Conservation (phyloP, 2,797 vertebrate species). For the Microctenopoma steveboyesi region DNA sequence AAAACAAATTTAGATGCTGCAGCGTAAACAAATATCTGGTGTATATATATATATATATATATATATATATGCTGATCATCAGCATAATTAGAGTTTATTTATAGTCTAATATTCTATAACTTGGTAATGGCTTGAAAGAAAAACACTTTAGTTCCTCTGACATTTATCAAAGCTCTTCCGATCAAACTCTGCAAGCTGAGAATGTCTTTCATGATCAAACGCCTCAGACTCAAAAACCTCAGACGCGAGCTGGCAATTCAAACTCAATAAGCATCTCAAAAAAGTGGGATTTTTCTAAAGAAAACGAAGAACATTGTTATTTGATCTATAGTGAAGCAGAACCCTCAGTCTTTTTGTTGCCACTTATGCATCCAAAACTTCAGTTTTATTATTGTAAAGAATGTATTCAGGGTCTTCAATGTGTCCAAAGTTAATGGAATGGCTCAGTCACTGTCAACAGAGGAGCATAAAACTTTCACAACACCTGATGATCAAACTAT, state of each 20-base stretch:
- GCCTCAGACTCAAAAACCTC: constrained; percentile 44
- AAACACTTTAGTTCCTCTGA: constrained; percentile 61
- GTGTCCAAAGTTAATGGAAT: background rate
- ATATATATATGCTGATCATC: constrained; percentile 32
- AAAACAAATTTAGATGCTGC: constrained; percentile 50
- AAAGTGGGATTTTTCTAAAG: constrained; percentile 36
- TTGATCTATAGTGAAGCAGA: constrained; percentile 33
- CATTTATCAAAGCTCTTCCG: constrained; percentile 64
- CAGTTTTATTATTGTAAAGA: background rate
- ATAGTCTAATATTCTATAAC: constrained; percentile 67
- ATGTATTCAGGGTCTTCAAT: constrained; percentile 2
- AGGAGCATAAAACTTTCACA: background rate
- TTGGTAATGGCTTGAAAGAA: constrained; percentile 62
- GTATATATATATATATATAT: no score
- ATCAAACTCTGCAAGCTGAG: constrained; percentile 52
- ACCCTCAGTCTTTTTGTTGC: background rate
- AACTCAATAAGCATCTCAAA: constrained; percentile 44
- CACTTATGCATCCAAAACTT: constrained; percentile 19
- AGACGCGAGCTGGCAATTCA: constrained; percentile 37
- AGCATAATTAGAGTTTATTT: constrained; percentile 78
- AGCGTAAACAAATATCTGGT: constrained; percentile 60
- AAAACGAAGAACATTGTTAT: constrained; percentile 30
- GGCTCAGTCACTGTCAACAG: background rate
- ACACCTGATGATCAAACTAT: background rate
- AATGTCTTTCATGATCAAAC: constrained; percentile 75